Percentiles rank a stretch among this genome's conserved stretches.
Conservation (phyloP, 2,113 vertebrate species). For the Tychaedon coryphoeus region DNA sequence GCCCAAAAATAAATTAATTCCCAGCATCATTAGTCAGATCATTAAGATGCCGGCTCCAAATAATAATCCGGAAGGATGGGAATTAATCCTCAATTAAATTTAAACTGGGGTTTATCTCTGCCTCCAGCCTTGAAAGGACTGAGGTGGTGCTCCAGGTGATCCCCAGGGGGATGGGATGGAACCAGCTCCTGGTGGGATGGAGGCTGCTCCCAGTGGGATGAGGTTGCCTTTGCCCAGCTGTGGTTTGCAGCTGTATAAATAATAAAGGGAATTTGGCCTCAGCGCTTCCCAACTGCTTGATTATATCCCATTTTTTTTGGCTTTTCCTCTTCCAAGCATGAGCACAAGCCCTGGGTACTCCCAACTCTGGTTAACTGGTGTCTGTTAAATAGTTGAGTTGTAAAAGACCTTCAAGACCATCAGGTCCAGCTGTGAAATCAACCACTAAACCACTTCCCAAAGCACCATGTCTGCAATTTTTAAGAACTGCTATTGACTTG, state of each 20-base stretch:
- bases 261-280: neutral
- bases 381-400: neutral
- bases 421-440: neutral
- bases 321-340: neutral
- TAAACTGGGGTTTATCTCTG: neutral
- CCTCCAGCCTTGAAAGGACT: neutral
- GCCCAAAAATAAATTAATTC: neutral
- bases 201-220: rapidly evolving
- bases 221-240: neutral
- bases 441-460: neutral
- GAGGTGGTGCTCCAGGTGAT: neutral
- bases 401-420: neutral
- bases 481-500: rapidly evolving
- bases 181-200: rapidly evolving
- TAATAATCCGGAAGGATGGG: neutral
- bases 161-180: neutral
- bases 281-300: neutral
- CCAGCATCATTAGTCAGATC: neutral
- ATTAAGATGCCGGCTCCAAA: neutral
- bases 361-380: neutral
- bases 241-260: conserved; percentile 33
- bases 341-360: neutral
- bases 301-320: rapidly evolving
- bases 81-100: neutral
- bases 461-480: neutral